Conservation (phyloP, 2,113 vertebrate species). For the Lamprotornis superbus region DNA sequence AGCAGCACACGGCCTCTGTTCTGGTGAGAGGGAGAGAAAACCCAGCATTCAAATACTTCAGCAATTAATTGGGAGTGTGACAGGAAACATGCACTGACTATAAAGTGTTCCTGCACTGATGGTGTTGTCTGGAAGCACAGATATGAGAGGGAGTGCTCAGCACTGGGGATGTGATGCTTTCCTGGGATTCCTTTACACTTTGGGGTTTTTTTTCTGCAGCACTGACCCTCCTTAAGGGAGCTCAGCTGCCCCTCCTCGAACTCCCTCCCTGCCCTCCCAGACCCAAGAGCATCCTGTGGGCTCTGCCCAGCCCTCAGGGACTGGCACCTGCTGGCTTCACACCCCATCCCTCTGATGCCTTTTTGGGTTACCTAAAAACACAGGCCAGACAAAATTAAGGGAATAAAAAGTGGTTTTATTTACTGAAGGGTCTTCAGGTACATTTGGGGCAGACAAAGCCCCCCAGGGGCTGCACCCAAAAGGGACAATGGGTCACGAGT, state of each 20-base stretch:
- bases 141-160: neutral
- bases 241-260: neutral
- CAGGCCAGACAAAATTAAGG: neutral
- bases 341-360: neutral
- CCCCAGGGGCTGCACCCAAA: neutral
- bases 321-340: neutral
- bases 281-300: neutral
- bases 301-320: neutral
- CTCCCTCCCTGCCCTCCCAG: neutral
- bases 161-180: neutral
- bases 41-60: neutral
- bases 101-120: rapidly evolving
- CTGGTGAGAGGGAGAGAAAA: neutral
- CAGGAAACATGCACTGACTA: neutral
- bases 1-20: neutral
- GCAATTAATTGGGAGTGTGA: conserved; percentile 25
- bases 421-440: neutral
- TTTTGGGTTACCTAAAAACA: neutral
- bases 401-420: neutral
- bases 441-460: rapidly evolving
- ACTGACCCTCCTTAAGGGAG: neutral
- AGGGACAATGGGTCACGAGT: rapidly evolving
- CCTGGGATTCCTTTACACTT: neutral
- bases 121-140: neutral
- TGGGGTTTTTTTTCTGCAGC: neutral